Base-by-base conservation (phyloP, 2,113 vertebrate genomes). In the Rhizomys pruinosus region DNA sequence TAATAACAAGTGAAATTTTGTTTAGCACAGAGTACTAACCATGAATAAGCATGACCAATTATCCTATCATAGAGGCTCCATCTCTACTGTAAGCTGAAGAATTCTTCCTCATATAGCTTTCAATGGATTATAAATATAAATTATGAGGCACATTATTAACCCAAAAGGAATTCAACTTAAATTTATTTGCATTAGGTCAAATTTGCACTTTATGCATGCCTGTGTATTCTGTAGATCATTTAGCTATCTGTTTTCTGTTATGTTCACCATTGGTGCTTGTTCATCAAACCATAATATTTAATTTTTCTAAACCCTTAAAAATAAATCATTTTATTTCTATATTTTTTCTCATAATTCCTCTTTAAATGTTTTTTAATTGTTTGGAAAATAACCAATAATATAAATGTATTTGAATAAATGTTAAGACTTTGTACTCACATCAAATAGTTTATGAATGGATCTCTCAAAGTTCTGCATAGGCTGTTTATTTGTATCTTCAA, bases 231-330 rank as follows among this genome's bases (percentile, higher is more conserved):
- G 57, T 64, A 81, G 59, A 73, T 23, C 52, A 90, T 80, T 91
- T 80, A 89, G 57, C 16, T 85, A 57, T 93, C 42, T 89, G 39
- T 84, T 52, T 37, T 93, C n/a, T 87, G 19, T 55, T 90, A 63
- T 87, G 13, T 20, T 89, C 34, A 82, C 19, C 44, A 0, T 68
- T 37, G 87, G 34, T 72, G 39, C 94, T 84, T 90, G 27, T 82
- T 86, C 61, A 80, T 69, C 47, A 95, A 94, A 76, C 3, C 15
- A 77, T 37, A 55, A 12, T 55, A 81, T 82, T 93, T 77, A 92
- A 63, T 84, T 87, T 96, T 87, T 76, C 27, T 96, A 92, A 84
- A 17, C 47, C 29, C 80, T 95, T 92, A 69, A 92, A 96, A 94
- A 74, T 57, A 87, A 93, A 77, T 84, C 0, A 87, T 63, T 77